phyloP scores from a whole-genome alignment of 2,888 invertebrate genomes.

The Phengaris alcon region DNA sequence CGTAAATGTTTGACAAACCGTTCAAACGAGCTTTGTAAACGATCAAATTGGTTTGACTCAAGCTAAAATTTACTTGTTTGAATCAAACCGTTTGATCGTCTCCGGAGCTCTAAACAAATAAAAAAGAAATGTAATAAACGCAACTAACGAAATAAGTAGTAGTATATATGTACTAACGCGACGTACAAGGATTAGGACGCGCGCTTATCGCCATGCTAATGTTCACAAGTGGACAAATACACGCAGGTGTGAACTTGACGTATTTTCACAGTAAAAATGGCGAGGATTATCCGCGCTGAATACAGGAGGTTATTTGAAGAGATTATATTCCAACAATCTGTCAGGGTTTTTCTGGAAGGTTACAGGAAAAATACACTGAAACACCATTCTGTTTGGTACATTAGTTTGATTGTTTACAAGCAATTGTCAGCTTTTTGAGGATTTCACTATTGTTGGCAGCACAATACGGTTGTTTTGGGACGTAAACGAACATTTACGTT shows the following conservation, averaged over 20 bases:
- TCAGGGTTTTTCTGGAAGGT: conserved; percentile 28
- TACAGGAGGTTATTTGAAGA: conserved; percentile 38
- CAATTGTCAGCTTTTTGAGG: conserved; percentile 15
- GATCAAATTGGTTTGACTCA: too few relatives aligned
- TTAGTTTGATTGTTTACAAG: conserved; percentile 20
- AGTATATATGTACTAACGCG: background rate
- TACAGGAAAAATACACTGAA: conserved; percentile 1
- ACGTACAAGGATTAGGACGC: conserved; percentile 11
- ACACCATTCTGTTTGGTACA: background rate
- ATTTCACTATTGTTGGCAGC: background rate
- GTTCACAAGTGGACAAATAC: conserved; percentile 36
- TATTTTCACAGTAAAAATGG: conserved; percentile 41
- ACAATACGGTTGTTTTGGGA: conserved; percentile 2
- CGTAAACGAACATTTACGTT: background rate
- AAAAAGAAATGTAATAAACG: background rate
- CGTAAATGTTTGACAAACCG: too few relatives aligned
- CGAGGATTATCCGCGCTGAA: conserved; percentile 39
- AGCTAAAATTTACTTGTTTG: too few relatives aligned
- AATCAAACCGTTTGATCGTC: too few relatives aligned
- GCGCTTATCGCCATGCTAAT: conserved; percentile 34
- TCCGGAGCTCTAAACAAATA: too few relatives aligned
- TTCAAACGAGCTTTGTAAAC: too few relatives aligned
- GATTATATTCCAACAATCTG: conserved; percentile 39
- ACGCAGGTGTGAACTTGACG: conserved; percentile 41
- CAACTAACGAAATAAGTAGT: too few relatives aligned